Evolutionary conservation across 2,797 vertebrate species (phyloP).

Genomic region (Arvicola amphibius): DNA sequence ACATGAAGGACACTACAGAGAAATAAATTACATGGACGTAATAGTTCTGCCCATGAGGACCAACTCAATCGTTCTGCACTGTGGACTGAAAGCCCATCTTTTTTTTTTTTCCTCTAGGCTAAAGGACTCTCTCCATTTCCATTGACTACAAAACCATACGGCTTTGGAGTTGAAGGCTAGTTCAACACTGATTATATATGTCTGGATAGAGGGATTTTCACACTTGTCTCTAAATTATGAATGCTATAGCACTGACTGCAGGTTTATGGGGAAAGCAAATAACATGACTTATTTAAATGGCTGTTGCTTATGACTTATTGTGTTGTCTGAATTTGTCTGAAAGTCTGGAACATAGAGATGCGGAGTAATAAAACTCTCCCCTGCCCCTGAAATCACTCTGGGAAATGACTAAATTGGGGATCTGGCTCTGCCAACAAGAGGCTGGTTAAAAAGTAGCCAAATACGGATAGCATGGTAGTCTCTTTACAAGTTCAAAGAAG

Average conservation of each 20-base stretch:
- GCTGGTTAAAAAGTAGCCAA: background rate
- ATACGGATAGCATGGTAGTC: background rate
- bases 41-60: constrained; percentile 40
- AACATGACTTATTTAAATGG: constrained; percentile 80
- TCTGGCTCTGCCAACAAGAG: constrained; percentile 34
- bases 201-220: constrained; percentile 59
- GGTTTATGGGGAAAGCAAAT: constrained; percentile 80
- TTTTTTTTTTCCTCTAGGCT: constrained; percentile 1
- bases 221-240: constrained; percentile 80
- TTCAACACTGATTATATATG: constrained; percentile 46
- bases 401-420: constrained; percentile 66
- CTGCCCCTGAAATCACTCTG: constrained; percentile 76
- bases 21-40: constrained; percentile 53
- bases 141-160: background rate
- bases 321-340: constrained; percentile 77
- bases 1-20: constrained; percentile 52
- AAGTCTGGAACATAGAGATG: constrained; percentile 65
- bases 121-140: constrained; percentile 40
- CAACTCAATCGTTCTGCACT: background rate
- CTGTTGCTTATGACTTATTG: constrained; percentile 72
- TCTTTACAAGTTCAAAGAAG: background rate
- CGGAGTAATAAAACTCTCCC: constrained; percentile 41
- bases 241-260: constrained; percentile 65
- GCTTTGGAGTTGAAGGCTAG: background rate
- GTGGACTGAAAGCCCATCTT: constrained; percentile 20